phyloP scores from a whole-genome alignment of 2,888 invertebrate species.

The Crepidodera aurea region DNA sequence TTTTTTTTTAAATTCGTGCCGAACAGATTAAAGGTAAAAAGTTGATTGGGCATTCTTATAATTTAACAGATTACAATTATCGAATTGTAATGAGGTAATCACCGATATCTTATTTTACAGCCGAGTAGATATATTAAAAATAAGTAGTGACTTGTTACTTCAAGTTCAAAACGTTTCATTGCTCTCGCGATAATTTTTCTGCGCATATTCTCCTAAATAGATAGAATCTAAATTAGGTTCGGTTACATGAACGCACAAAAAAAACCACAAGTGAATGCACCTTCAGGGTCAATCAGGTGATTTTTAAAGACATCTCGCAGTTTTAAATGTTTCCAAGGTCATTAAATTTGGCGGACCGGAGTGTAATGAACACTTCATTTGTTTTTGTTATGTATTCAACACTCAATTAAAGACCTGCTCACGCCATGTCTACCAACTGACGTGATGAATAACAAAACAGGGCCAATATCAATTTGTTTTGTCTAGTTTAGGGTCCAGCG shows the following conservation, averaged over 20 bases:
- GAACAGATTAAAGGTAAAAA: too few relatives aligned
- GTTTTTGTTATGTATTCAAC: slow-evolving; percentile 35
- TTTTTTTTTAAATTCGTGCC: too few relatives aligned
- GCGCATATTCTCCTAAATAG: slow-evolving; percentile 24
- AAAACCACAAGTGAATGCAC: slow-evolving; percentile 34
- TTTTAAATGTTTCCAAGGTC: slow-evolving; percentile 18
- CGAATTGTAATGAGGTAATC: too few relatives aligned
- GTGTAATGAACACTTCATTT: slow-evolving; percentile 28
- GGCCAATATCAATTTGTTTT: background rate
- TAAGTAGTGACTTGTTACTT: background rate
- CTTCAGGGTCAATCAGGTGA: slow-evolving; percentile 38
- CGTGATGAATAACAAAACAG: slow-evolving; percentile 24
- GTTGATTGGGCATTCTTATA: too few relatives aligned
- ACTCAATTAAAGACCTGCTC: slow-evolving; percentile 25
- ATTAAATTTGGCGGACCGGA: slow-evolving; percentile 25
- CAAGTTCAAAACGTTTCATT: slow-evolving; percentile 20
- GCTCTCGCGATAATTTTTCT: slow-evolving; percentile 17
- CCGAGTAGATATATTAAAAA: slow-evolving; percentile 12
- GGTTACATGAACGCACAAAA: slow-evolving; percentile 32
- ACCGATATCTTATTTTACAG: background rate
- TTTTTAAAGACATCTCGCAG: slow-evolving; percentile 27
- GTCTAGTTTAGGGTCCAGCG: background rate
- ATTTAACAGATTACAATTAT: too few relatives aligned
- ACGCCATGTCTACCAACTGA: slow-evolving; percentile 23
- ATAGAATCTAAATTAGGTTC: slow-evolving; percentile 37